A percentile compares a stretch with the other conserved stretches of the same genome.
phyloP scores from a whole-genome alignment of 2,113 vertebrate genomes.

The Crypturellus undulatus region DNA sequence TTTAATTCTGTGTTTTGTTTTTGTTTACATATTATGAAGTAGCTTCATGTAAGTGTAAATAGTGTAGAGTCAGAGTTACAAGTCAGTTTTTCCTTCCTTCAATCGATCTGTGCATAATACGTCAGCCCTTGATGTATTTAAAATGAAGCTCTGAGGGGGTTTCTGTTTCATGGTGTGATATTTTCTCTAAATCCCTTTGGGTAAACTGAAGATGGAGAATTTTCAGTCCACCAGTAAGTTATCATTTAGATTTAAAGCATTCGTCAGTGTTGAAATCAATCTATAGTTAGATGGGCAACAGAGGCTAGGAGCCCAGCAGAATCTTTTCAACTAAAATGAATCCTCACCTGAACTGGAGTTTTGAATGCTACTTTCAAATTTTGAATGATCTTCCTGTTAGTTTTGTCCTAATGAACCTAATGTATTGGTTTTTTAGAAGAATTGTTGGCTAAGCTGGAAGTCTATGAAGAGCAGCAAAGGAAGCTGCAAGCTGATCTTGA shows the following conservation, averaged over 20 bases:
- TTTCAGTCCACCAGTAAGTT: neutral
- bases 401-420: neutral
- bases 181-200: neutral
- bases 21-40: neutral
- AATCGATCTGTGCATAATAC: neutral
- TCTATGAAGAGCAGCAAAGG: conserved; percentile 91
- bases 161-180: neutral
- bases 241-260: neutral
- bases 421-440: conserved; percentile 75
- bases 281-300: neutral
- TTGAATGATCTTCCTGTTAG: neutral
- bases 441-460: conserved; percentile 84
- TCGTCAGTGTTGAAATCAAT: neutral
- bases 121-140: neutral
- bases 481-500: conserved; percentile 90
- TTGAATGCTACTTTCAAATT: neutral
- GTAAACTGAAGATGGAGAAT: neutral
- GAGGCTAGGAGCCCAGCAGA: neutral
- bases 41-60: neutral
- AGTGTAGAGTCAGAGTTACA: neutral
- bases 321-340: neutral
- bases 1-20: neutral
- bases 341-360: neutral
- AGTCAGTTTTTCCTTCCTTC: neutral
- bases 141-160: neutral